Conservation (phyloP, 2,797 vertebrate genomes). For the Cuculus canorus region DNA sequence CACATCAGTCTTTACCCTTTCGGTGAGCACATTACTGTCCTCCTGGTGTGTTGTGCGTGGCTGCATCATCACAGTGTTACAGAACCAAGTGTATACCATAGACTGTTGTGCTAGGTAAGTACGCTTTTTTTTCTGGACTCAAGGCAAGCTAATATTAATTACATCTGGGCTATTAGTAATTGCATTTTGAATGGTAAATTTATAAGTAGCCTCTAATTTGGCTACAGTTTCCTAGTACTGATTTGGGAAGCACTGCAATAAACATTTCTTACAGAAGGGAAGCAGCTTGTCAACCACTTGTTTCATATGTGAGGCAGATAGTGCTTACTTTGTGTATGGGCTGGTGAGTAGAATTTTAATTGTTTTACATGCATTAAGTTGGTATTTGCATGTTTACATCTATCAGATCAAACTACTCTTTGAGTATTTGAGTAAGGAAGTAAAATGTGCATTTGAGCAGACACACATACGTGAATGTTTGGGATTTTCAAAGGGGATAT, state of each 20-base stretch:
- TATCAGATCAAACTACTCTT: not conserved
- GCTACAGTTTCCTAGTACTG: not conserved
- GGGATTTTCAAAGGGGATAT: not conserved
- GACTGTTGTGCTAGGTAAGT: not conserved
- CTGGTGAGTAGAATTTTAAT: not conserved
- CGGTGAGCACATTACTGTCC: not conserved
- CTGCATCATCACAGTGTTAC: not conserved
- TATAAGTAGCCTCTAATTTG: not conserved
- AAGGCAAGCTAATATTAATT: not conserved
- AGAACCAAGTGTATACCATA: not conserved
- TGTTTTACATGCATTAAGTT: not conserved
- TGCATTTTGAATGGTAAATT: not conserved
- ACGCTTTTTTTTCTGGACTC: not conserved
- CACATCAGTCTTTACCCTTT: not conserved
- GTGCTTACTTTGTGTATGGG: not conserved
- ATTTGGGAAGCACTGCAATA: not conserved
- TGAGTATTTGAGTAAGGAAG: not conserved
- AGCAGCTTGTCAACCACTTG: not conserved
- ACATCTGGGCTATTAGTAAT: not conserved
- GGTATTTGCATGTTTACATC: not conserved
- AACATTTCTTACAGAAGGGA: not conserved
- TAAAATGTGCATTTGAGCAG: not conserved
- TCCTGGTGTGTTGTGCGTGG: not conserved
- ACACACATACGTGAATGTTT: accelerated
- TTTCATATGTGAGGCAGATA: not conserved